These are phyloP conservation scores for Apantesis nais DNA, from an alignment of 2,888 invertebrate species.

Conservation along the genomic window DNA sequence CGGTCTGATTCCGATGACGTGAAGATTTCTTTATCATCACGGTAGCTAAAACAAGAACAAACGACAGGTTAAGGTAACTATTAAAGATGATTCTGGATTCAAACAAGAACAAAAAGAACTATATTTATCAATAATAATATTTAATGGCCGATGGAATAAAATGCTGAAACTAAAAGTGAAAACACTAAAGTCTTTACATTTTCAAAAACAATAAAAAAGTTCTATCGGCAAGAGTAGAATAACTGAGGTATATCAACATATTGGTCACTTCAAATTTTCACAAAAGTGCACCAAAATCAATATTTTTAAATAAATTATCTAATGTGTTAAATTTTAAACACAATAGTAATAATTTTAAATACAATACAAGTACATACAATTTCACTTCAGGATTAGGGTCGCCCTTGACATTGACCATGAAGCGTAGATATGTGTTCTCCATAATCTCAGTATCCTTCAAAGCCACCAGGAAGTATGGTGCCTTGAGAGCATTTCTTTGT, in stretches of 20 bases:
- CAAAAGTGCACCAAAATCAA: too few relatives aligned
- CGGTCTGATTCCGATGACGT: conserved; percentile 88
- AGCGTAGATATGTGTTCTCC: conserved; percentile 93
- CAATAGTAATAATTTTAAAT: neutral
- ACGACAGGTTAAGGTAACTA: neutral
- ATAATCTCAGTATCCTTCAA: conserved; percentile 95
- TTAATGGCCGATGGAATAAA: neutral
- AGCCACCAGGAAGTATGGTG: conserved; percentile 93
- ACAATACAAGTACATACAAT: conserved; percentile 90
- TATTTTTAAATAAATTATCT: too few relatives aligned
- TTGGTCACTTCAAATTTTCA: neutral
- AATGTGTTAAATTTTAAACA: neutral
- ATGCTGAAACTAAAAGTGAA: neutral
- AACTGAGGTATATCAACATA: too few relatives aligned
- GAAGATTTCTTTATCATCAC: conserved; percentile 91
- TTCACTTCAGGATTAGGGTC: conserved; percentile 95
- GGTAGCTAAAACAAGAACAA: conserved; percentile 87
- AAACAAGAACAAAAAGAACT: neutral
- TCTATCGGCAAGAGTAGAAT: too few relatives aligned
- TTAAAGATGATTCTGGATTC: neutral
- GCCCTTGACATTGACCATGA: conserved; percentile 95
- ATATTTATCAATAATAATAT: too few relatives aligned
- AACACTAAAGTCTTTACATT: too few relatives aligned
- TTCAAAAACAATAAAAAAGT: too few relatives aligned
- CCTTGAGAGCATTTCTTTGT: conserved; percentile 88